These are phyloP conservation scores for Drosophila santomea DNA, from an alignment of 1,140 invertebrate genomes.

Conservation along the genomic window DNA sequence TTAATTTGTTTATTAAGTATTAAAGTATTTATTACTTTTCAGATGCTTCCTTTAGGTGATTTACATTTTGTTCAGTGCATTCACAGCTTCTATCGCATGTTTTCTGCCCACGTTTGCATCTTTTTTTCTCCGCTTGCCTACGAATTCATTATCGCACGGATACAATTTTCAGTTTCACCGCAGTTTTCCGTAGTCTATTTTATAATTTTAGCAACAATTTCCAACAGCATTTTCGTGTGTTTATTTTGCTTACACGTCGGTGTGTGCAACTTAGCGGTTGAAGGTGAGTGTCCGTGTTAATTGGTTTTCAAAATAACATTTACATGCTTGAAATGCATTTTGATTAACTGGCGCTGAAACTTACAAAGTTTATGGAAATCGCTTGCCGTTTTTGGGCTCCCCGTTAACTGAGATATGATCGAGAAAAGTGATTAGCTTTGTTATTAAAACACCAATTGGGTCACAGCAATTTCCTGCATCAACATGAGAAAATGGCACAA, in stretches of 20 bases:
- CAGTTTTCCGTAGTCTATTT: constrained; percentile 13
- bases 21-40: neutral
- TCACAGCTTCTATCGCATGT: constrained; percentile 24
- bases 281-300: constrained; percentile 31
- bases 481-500: neutral
- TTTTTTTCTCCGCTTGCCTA: constrained; percentile 12
- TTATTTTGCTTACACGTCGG: constrained; percentile 12
- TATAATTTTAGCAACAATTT: constrained; percentile 31
- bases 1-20: too few relatives aligned
- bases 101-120: constrained; percentile 9
- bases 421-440: neutral
- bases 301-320: constrained; percentile 39
- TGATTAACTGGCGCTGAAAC: constrained; percentile 34
- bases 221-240: constrained; percentile 32
- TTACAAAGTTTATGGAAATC: neutral
- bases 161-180: constrained; percentile 23
- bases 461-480: neutral
- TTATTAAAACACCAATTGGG: neutral
- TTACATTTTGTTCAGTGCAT: neutral
- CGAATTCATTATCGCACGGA: constrained; percentile 23
- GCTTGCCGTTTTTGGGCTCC: neutral
- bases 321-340: constrained; percentile 15
- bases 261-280: constrained; percentile 14
- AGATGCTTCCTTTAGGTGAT: neutral
- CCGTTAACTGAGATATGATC: neutral